phyloP scores from a whole-genome alignment of 2,113 vertebrate genomes.

The Prionailurus viverrinus region DNA sequence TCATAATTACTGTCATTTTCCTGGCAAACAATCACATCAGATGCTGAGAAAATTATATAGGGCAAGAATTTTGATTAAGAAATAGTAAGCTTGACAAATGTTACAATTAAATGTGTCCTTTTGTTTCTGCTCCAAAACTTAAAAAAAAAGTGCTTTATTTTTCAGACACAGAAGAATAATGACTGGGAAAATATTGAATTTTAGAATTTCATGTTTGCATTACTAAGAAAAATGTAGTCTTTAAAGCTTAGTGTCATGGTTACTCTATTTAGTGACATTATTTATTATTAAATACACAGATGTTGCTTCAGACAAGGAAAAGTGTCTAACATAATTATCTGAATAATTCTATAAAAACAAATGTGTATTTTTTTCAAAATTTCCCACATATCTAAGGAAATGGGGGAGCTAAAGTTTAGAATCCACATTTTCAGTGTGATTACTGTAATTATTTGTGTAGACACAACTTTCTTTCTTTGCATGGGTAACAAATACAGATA shows the following conservation, averaged over 20 bases:
- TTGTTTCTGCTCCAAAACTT: slow-evolving; percentile 27
- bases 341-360: neutral
- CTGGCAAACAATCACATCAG: neutral
- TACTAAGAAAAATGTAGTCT: neutral
- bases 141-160: neutral
- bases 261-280: neutral
- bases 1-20: slow-evolving; percentile 18
- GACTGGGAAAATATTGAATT: neutral
- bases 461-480: neutral
- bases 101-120: neutral
- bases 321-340: neutral
- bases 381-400: neutral
- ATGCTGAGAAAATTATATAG: neutral
- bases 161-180: neutral
- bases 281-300: neutral
- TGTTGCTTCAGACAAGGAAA: neutral
- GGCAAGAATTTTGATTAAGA: neutral
- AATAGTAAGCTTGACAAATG: neutral
- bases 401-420: neutral
- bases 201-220: neutral
- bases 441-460: neutral
- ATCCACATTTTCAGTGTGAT: neutral
- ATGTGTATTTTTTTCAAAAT: neutral
- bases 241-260: neutral
- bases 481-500: neutral